Conservation (phyloP, 2,113 vertebrate species). For the Xenopus laevis region DNA sequence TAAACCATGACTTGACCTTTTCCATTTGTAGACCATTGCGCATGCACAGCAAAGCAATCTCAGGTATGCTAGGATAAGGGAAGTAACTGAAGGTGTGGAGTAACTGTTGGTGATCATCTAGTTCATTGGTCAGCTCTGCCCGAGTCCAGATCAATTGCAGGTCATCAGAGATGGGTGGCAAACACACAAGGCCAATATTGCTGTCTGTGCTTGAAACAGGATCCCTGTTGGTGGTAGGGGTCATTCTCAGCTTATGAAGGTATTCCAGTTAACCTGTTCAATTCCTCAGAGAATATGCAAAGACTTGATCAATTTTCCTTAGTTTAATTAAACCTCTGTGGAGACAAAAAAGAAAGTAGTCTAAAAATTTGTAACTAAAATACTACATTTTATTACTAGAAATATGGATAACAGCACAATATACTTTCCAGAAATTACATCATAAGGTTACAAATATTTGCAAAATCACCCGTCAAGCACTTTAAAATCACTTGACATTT, state of each 20-base stretch:
- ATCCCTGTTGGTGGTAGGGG: constrained; percentile 54
- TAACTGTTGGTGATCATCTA: constrained; percentile 76
- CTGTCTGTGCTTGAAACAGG: constrained; percentile 49
- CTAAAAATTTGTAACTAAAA: background rate
- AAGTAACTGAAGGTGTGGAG: constrained; percentile 84
- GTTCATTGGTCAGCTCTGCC: constrained; percentile 80
- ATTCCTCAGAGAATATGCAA: background rate
- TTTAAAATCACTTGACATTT: no score
- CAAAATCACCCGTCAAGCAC: no score
- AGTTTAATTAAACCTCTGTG: background rate
- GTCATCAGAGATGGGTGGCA: constrained; percentile 82
- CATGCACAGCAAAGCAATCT: constrained; percentile 73
- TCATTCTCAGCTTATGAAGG: constrained; percentile 15
- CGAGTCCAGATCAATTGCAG: constrained; percentile 84
- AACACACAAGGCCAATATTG: constrained; percentile 64
- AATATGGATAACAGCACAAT: no score
- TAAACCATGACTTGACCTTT: constrained; percentile 89
- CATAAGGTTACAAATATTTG: no score
- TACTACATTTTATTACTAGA: no score
- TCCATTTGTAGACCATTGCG: constrained; percentile 77
- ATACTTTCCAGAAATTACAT: no score
- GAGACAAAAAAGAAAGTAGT: background rate
- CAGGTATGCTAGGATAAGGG: constrained; percentile 80
- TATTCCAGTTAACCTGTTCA: background rate
- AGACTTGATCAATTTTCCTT: background rate